Conservation (phyloP, 2,113 vertebrate species). For the Nothobranchius furzeri region DNA sequence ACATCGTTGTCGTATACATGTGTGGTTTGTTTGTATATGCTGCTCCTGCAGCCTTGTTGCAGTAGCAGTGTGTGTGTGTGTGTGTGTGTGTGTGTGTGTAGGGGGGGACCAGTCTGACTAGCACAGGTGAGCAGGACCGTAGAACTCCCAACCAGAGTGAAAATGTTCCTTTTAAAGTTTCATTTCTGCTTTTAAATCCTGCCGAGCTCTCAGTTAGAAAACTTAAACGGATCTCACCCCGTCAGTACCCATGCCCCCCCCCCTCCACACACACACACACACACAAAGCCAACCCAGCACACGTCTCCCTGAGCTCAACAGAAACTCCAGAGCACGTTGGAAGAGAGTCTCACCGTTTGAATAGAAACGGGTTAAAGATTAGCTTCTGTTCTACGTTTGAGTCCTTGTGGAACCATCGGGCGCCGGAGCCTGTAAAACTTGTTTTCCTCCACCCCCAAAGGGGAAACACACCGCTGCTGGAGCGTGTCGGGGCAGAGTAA, state of each 20-base stretch:
- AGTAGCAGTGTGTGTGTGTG: conserved; percentile 1
- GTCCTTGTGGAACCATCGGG: not conserved
- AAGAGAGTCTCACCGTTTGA: too few relatives aligned
- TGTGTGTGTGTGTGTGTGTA: not conserved
- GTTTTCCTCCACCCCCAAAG: conserved; percentile 47
- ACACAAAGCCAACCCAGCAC: conserved; percentile 14
- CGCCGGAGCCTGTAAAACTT: conserved; percentile 63
- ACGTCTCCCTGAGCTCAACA: conserved; percentile 8
- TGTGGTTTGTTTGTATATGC: not conserved
- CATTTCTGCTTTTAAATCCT: not conserved
- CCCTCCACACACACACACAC: not conserved
- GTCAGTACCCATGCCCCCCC: conserved; percentile 3
- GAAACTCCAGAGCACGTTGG: not conserved
- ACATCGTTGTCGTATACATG: conserved; percentile 8
- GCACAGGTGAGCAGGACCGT: not conserved
- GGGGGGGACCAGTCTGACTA: conserved; percentile 22
- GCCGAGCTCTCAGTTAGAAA: conserved; percentile 8
- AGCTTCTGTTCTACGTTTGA: not conserved
- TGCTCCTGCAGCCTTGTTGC: conserved; percentile 2
- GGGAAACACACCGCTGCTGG: conserved; percentile 18
- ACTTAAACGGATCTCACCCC: conserved; percentile 20
- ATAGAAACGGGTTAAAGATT: too few relatives aligned
- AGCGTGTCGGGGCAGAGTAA: conserved; percentile 62
- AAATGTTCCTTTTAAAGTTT: conserved; percentile 24
- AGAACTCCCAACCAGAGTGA: not conserved